phyloP scores from a whole-genome alignment of 2,888 invertebrate genomes.

The Pristionchus mayeri region DNA sequence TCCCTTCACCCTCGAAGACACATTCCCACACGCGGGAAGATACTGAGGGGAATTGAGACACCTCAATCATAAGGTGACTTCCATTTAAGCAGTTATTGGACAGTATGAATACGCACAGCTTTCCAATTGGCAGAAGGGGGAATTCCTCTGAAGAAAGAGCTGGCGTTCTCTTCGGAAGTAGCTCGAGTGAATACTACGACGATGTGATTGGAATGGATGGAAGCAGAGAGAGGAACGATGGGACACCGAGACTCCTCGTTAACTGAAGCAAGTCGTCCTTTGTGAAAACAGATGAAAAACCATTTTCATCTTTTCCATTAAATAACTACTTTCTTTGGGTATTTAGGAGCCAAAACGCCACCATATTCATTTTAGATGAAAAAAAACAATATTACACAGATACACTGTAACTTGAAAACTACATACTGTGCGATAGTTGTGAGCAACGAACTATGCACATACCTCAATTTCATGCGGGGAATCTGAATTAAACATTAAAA shows the following conservation, averaged over 20 bases:
- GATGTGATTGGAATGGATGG: not conserved
- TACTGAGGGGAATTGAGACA: not conserved
- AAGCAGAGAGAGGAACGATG: slow-evolving; percentile 24
- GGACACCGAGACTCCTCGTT: not conserved
- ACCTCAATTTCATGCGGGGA: too few relatives aligned
- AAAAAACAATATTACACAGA: not conserved
- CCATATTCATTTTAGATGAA: not conserved
- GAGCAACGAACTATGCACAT: too few relatives aligned
- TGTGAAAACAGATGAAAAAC: too few relatives aligned
- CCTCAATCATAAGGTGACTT: not conserved
- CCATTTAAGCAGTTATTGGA: too few relatives aligned
- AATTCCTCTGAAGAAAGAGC: slow-evolving; percentile 23
- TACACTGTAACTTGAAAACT: too few relatives aligned
- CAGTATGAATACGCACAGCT: not conserved
- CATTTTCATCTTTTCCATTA: too few relatives aligned
- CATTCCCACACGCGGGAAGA: slow-evolving; percentile 30
- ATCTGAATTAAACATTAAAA: too few relatives aligned
- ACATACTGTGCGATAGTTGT: too few relatives aligned
- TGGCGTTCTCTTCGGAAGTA: slow-evolving; percentile 1
- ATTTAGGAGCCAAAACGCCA: too few relatives aligned
- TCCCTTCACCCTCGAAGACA: not conserved
- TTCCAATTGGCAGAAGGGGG: not conserved
- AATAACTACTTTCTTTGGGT: not conserved
- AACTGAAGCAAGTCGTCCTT: slow-evolving; percentile 34
- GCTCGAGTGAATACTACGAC: slow-evolving; percentile 23